Conservation (phyloP, 2,113 vertebrate genomes). For the Suricata suricatta region DNA sequence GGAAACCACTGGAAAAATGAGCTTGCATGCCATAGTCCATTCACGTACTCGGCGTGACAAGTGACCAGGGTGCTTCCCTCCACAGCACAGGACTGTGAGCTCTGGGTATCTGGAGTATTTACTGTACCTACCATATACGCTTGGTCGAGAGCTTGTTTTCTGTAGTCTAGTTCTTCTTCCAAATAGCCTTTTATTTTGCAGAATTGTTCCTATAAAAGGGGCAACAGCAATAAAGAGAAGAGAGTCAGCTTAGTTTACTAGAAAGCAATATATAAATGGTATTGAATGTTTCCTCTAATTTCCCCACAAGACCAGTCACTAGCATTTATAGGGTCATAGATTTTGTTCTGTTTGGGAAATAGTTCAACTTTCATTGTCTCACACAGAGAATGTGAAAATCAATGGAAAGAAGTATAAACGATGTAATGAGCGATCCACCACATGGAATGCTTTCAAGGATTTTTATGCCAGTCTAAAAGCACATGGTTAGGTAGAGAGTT, state of each 20-base stretch:
- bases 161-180: conserved; percentile 98
- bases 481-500: neutral
- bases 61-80: neutral
- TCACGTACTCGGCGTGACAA: neutral
- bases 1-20: neutral
- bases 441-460: neutral
- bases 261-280: neutral
- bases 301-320: neutral
- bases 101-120: neutral
- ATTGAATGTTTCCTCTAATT: conserved; percentile 11
- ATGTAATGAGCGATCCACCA: neutral
- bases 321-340: conserved; percentile 14
- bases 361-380: conserved; percentile 3
- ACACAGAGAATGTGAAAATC: conserved; percentile 21
- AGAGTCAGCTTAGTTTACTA: conserved; percentile 59
- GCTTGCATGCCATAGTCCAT: neutral
- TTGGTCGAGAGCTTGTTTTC: conserved; percentile 98
- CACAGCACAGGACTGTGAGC: neutral
- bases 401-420: conserved; percentile 7
- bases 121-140: conserved; percentile 93
- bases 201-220: conserved; percentile 93
- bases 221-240: conserved; percentile 62
- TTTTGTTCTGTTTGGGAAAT: neutral
- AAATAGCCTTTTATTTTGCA: conserved; percentile 99
- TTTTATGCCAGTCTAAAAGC: neutral